phyloP scores from a whole-genome alignment of 1,140 invertebrate genomes.

The Yoshiicerus persimilis region DNA sequence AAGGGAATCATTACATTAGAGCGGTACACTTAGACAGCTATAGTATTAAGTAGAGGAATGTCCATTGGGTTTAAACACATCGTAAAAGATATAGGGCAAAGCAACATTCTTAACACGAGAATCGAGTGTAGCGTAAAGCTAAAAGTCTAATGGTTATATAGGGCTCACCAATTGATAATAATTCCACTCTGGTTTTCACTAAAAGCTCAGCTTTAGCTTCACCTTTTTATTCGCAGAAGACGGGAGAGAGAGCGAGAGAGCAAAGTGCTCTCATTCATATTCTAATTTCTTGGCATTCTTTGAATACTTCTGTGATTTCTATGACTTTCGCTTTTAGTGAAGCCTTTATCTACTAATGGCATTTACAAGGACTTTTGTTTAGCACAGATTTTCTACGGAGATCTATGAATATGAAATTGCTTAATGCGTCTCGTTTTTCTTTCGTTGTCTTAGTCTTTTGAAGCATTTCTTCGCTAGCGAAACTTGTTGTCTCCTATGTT shows the following conservation, averaged over 20 bases:
- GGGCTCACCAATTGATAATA: conserved; percentile 15
- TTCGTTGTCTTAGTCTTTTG: background rate
- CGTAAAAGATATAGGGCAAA: conserved; percentile 13
- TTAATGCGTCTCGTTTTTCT: background rate
- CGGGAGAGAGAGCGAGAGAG: background rate
- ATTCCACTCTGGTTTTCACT: conserved; percentile 10
- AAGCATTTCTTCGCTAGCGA: background rate
- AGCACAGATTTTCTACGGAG: background rate
- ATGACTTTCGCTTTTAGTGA: conserved; percentile 17
- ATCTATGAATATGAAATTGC: conserved; percentile 18
- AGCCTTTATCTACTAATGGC: background rate
- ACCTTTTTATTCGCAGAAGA: background rate
- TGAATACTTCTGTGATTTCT: conserved; percentile 22
- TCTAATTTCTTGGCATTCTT: conserved; percentile 22
- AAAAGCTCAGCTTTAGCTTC: background rate
- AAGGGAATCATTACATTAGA: background rate
- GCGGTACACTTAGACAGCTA: background rate
- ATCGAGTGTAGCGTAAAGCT: background rate
- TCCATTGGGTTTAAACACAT: conserved; percentile 22
- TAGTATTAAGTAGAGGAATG: conserved; percentile 12
- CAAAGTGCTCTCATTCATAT: conserved; percentile 22
- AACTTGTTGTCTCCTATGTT: background rate
- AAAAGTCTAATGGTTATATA: conserved; percentile 10
- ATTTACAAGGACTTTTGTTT: conserved; percentile 23
- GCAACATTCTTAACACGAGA: conserved; percentile 11